phyloP scores from a whole-genome alignment of 2,888 invertebrate species.

The Cheilosia pagana region DNA sequence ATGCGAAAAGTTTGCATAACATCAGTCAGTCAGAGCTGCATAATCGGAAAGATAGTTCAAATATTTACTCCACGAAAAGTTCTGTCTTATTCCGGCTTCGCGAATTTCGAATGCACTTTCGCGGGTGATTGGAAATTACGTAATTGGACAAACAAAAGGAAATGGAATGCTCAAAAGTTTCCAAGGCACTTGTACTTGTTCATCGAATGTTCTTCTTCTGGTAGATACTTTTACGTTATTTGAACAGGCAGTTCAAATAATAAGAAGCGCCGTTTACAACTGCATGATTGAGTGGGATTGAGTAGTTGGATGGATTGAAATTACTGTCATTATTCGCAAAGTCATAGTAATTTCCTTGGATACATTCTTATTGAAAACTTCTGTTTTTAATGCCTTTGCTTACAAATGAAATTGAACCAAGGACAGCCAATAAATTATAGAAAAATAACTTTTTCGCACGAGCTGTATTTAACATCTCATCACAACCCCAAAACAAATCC shows the following conservation, averaged over 20 bases:
- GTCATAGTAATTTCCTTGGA: too few relatives aligned
- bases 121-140: constrained; percentile 24
- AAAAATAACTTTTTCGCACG: not conserved
- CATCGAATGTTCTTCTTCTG: not conserved
- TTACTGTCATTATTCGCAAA: too few relatives aligned
- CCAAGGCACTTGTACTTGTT: not conserved
- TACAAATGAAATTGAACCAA: too few relatives aligned
- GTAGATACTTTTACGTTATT: not conserved
- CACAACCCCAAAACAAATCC: not conserved
- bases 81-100: constrained; percentile 10
- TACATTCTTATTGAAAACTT: too few relatives aligned
- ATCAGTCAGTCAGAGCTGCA: not conserved
- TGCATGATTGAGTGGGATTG: too few relatives aligned
- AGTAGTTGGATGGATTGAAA: too few relatives aligned
- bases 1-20: constrained; percentile 19
- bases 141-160: constrained; percentile 31
- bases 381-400: too few relatives aligned
- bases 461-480: not conserved
- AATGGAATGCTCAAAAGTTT: constrained; percentile 14
- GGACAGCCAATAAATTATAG: too few relatives aligned
- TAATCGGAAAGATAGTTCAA: constrained; percentile 2
- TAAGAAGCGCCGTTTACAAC: too few relatives aligned
- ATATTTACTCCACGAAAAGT: constrained; percentile 23
- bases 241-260: not conserved
- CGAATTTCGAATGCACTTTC: constrained; percentile 19